phyloP scores from a whole-genome alignment of 2,888 invertebrate species.

The Endotricha flammealis region DNA sequence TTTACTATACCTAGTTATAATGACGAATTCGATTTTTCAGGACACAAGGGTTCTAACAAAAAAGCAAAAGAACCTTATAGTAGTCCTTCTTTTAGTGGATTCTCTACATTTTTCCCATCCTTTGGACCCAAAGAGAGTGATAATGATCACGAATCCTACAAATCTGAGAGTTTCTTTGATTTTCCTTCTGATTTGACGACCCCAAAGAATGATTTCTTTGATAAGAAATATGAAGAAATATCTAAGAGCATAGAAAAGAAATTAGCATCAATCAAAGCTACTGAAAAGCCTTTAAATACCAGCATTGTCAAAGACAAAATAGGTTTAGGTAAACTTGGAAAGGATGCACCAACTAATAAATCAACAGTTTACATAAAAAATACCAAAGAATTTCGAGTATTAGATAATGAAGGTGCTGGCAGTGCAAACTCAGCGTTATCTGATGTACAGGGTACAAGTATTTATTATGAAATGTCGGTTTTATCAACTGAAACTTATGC shows the following conservation, averaged over 20 bases:
- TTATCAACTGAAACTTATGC: constrained; percentile 68
- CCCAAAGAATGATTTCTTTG: constrained; percentile 74
- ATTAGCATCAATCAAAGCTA: constrained; percentile 49
- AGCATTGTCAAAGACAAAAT: constrained; percentile 51
- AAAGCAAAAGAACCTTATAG: constrained; percentile 49
- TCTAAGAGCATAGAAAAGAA: constrained; percentile 74
- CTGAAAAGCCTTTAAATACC: constrained; percentile 42
- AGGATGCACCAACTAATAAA: constrained; percentile 67
- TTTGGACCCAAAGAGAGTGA: constrained; percentile 43
- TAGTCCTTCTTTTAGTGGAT: constrained; percentile 45
- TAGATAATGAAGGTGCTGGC: constrained; percentile 63
- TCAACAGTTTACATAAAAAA: constrained; percentile 73
- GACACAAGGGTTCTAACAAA: constrained; percentile 41
- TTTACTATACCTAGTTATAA: constrained; percentile 70
- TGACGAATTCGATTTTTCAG: constrained; percentile 44
- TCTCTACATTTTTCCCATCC: constrained; percentile 52
- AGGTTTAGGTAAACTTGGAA: constrained; percentile 60
- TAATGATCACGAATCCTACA: constrained; percentile 44
- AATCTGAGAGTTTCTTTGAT: constrained; percentile 56
- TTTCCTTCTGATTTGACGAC: constrained; percentile 70
- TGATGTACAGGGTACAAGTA: constrained; percentile 72
- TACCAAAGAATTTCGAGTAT: constrained; percentile 70
- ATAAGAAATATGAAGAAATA: constrained; percentile 71
- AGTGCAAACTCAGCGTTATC: constrained; percentile 57
- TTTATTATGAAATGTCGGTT: constrained; percentile 72